Evolutionary conservation across 2,888 invertebrate species (phyloP), one percentile per base, ranked within the genome.

Genomic region (Rhamphomyia laevipes): DNA sequence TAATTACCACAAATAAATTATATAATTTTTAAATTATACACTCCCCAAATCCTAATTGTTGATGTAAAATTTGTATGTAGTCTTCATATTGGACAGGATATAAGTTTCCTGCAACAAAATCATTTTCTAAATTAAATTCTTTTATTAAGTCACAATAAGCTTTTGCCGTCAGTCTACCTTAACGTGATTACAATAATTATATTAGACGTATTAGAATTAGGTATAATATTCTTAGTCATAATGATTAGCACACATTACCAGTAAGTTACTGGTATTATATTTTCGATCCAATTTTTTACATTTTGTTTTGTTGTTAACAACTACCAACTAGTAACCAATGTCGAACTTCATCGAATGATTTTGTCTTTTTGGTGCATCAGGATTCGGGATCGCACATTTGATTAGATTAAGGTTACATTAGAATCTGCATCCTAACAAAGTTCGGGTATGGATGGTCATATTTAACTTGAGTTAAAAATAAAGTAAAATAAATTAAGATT

Each of bases 311-410:
- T 84, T 73, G 54, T 62, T 68, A 11, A 84, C 88, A 84, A 57
- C 92, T 82, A 64, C 90, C 90, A 16, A 79, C 84, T 1, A 91
- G 83, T 9, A 89, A 67, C 90, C 90, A 92, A 66, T 91, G 90
- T 61, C 85, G 84, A 83, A 85, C 88, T 68, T 92, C 91, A 37
- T 88, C 77, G 66, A 76, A 82, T 55, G 89, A 17, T 82, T 77
- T 37, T 74, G 64, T 46, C 90, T 78, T 56, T 82, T 83, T 1
- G 91, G 91, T 16, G 90, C 90, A 72, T n/a, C n/a, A n/a, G n/a
- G n/a, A n/a, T n/a, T 92, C 74, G 64, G 91, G 91, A 72, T 93
- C 92, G 77, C 62, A 53, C 54, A 61, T 50, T 3, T 56, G 47
- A 6, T 59, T 9, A 7, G 58, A 57, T 33, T 60, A 61, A 12